Evolutionary conservation across 1,140 invertebrate genomes (phyloP).

Genomic region (Homarus americanus): DNA sequence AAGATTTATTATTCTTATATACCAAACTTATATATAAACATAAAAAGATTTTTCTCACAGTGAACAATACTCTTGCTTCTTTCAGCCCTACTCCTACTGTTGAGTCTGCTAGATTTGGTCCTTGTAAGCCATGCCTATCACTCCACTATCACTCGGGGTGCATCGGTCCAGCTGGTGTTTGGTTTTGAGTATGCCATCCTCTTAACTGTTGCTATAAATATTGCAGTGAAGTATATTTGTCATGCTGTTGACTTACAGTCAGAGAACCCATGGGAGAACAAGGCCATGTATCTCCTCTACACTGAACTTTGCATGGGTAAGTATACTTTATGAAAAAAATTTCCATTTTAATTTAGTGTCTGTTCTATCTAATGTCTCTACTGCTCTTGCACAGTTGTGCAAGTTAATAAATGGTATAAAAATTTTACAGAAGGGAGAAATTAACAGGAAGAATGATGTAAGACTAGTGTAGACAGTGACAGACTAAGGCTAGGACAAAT

Average conservation of each 20-base stretch:
- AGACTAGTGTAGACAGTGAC: too few species aligned
- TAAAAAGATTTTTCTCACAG: neutral
- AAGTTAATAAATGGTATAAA: too few species aligned
- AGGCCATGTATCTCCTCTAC: conserved; percentile 97
- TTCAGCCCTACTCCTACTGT: conserved; percentile 84
- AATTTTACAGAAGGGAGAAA: too few species aligned
- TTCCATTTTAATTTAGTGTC: too few species aligned
- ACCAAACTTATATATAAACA: neutral
- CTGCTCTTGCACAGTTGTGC: too few species aligned
- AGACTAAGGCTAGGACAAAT: too few species aligned
- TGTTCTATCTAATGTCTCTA: too few species aligned
- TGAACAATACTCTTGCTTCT: neutral
- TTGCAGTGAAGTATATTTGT: conserved; percentile 95
- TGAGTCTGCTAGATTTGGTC: conserved; percentile 90
- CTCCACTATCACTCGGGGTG: conserved; percentile 95
- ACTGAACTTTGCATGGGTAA: conserved; percentile 97
- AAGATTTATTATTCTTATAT: neutral
- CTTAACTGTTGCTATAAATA: conserved; percentile 95
- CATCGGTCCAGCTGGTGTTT: conserved; percentile 98
- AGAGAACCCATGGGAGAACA: conserved; percentile 99
- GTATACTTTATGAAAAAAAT: conserved; percentile 75
- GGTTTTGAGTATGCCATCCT: conserved; percentile 99
- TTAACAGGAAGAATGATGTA: too few species aligned
- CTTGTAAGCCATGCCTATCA: conserved; percentile 97
- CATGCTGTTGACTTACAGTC: conserved; percentile 96